Evolutionary conservation across 2,113 vertebrate genomes (phyloP).

Genomic region (Apaloderma vittatum): DNA sequence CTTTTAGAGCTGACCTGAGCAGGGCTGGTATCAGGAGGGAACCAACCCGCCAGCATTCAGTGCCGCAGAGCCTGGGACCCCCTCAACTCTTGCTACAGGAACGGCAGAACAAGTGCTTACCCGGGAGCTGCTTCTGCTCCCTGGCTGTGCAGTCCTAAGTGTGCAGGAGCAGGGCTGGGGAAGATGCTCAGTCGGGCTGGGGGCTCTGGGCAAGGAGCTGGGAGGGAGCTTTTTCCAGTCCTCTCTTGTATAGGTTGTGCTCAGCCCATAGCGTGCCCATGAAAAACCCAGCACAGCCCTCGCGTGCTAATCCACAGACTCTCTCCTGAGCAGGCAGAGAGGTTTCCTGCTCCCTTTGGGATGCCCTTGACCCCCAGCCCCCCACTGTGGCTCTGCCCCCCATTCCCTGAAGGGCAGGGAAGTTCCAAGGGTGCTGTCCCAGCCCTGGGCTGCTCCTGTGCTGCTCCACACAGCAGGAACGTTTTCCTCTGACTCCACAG

Average conservation of each 20-base stretch:
- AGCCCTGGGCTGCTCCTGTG: not conserved
- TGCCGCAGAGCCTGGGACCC: not conserved
- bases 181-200: rapidly evolving
- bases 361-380: not conserved
- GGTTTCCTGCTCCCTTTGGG: not conserved
- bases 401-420: rapidly evolving
- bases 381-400: not conserved
- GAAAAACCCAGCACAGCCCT: rapidly evolving
- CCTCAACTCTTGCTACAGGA: rapidly evolving
- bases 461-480: not conserved
- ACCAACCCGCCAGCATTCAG: rapidly evolving
- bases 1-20: not conserved
- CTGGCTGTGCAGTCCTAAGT: not conserved
- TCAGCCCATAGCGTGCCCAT: rapidly evolving
- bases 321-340: rapidly evolving
- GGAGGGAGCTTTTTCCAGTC: not conserved
- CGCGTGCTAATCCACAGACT: rapidly evolving
- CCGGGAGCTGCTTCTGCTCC: rapidly evolving
- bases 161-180: rapidly evolving
- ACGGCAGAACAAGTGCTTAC: not conserved
- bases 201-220: not conserved
- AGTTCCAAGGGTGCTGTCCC: not conserved
- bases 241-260: not conserved
- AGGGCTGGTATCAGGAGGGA: not conserved
- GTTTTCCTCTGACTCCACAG: not conserved